Percentiles rank a stretch among this genome's conserved stretches.
These are phyloP conservation scores for Drosophila malerkotliana DNA, from an alignment of 1,140 invertebrate species.

Conservation along the genomic window DNA sequence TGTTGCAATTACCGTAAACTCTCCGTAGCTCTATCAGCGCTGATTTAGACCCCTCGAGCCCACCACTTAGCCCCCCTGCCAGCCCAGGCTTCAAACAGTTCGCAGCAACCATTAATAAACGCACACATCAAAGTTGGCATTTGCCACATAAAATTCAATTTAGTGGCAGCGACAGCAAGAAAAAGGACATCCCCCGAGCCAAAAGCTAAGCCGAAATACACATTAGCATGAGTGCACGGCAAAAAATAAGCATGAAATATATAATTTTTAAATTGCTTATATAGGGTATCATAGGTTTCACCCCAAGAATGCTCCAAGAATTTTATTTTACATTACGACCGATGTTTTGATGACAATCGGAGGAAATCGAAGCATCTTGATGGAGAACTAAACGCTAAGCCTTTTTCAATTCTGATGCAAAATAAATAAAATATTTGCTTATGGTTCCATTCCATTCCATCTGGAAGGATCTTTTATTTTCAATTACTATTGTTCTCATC, in stretches of 20 bases:
- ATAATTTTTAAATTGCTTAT: no score
- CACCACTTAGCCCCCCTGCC: neutral
- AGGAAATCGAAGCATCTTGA: no score
- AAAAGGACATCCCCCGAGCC: constrained; percentile 56
- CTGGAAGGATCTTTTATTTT: no score
- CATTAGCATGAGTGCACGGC: constrained; percentile 62
- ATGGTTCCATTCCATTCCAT: no score
- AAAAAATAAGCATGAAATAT: neutral
- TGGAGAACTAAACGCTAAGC: no score
- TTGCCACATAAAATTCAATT: constrained; percentile 79
- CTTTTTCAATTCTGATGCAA: no score
- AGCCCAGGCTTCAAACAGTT: constrained; percentile 14
- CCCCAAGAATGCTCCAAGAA: no score
- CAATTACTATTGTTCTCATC: no score
- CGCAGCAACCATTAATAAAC: constrained; percentile 68
- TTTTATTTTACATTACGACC: no score
- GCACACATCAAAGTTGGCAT: constrained; percentile 75
- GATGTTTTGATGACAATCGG: no score
- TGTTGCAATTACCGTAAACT: constrained; percentile 62
- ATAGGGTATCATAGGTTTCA: no score
- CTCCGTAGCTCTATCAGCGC: constrained; percentile 28
- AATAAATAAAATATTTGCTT: no score
- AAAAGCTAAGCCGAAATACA: constrained; percentile 65
- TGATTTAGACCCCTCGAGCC: constrained; percentile 28
- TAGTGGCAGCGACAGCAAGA: constrained; percentile 53